A percentile compares a stretch with the other conserved stretches of the same genome.
These are phyloP conservation scores for Saturnia japonica DNA, from an alignment of 2,888 invertebrate species.

Conservation along the genomic window DNA sequence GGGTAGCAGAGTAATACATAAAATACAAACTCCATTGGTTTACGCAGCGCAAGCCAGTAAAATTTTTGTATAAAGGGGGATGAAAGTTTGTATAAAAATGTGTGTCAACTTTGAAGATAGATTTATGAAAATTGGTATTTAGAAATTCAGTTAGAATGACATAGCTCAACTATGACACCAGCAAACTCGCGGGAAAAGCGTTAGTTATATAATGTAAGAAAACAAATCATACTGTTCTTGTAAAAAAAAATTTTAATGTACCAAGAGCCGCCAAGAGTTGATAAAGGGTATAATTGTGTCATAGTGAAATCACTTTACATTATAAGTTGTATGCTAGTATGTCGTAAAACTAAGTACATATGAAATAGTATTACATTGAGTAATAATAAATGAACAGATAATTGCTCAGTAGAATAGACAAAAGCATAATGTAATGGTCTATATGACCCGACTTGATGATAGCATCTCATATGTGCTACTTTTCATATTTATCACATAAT, in stretches of 20 bases:
- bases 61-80: no score
- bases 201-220: background rate
- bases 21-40: no score
- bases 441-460: background rate
- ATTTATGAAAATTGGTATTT: no score
- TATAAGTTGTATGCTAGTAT: background rate
- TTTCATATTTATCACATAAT: background rate
- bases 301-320: background rate
- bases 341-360: background rate
- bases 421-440: background rate
- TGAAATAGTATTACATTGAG: background rate
- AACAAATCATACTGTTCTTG: background rate
- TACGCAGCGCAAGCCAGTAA: no score
- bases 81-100: no score
- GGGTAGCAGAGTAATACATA: no score
- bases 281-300: background rate
- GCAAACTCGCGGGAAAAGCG: no score
- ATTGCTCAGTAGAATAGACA: background rate
- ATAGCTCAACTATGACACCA: no score
- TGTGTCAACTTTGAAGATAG: no score
- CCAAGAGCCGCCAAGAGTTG: background rate
- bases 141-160: no score
- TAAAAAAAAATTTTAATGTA: background rate
- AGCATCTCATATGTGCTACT: background rate
- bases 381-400: background rate